A percentile compares a stretch with the other conserved stretches of the same genome.
phyloP scores from a whole-genome alignment of 2,113 vertebrate genomes.

The Lagopus leucura region DNA sequence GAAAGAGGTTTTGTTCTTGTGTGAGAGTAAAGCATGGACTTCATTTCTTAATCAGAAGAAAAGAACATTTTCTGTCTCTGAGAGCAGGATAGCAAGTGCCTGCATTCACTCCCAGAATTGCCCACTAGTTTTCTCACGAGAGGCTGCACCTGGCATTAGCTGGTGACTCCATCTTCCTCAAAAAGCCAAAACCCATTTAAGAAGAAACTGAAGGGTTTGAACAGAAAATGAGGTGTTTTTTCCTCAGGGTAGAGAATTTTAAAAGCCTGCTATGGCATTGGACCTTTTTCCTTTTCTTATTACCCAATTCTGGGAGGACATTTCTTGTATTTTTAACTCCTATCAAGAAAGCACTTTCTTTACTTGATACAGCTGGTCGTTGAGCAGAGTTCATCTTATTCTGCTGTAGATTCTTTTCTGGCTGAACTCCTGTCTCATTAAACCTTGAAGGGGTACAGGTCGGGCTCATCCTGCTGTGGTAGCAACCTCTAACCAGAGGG shows the following conservation, averaged over 20 bases:
- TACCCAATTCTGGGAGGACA: neutral
- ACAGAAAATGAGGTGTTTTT: neutral
- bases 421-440: neutral
- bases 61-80: neutral
- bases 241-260: neutral
- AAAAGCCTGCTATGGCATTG: neutral
- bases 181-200: neutral
- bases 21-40: neutral
- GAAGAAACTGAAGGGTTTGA: neutral
- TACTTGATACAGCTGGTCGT: neutral
- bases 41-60: neutral
- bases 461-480: neutral
- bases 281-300: neutral
- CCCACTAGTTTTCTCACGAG: neutral
- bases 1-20: neutral
- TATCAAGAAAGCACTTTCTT: neutral
- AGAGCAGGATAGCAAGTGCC: neutral
- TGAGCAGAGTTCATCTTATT: neutral
- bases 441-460: neutral
- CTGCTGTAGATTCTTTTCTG: neutral
- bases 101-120: neutral
- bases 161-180: neutral
- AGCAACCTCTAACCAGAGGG: neutral
- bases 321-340: neutral
- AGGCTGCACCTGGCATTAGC: neutral